Base-by-base conservation (phyloP, 2,113 vertebrate genomes). In the Ceyx margarethae region DNA sequence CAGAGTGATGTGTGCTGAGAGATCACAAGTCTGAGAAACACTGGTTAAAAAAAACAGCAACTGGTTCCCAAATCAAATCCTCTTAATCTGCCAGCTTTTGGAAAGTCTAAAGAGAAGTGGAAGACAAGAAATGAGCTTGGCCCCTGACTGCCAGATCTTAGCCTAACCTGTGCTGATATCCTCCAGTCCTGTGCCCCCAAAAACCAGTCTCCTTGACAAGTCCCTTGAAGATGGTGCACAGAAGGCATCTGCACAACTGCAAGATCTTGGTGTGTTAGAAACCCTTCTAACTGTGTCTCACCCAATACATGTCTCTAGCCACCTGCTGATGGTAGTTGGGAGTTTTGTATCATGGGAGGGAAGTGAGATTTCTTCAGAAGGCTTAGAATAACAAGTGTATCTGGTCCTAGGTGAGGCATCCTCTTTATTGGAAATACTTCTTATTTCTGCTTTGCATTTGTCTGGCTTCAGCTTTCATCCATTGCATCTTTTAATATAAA, bases 141-240 rank as follows among this genome's bases (percentile, higher is more conserved):
- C 18, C 16, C 62, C 0, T 43, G 37, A 45, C 16, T 78, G 10
- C 3, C 6, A 60, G n/a, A 26, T 67, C 53, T 23, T 65, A 12
- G 35, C 13, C 16, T 29, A 8, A 29, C 13, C 22, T 81, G 13
- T 78, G 43, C 48, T 64, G 12, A 20, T 64, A 67, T 46, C 19
- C 25, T 91, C 48, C 21, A 69, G 12, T 23, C 11, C 31, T 3
- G 15, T 69, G 42, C 29, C 42, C 72, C 83, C 2, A 3, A 35
- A 68, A 73, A 69, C 3, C 11, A 57, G 21, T 4, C 6, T 65
- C 11, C 81, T 75, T 43, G 43, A 40, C 6, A 53, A 22, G 67
- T 51, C 25, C 5, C 10, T 10, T 72, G 48, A 71, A 71, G 22
- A 43, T 1, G 0, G 2, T 42, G 10, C 9, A 15, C 4, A 25